Base-by-base conservation (phyloP, 64 coral and sea anemone genomes). In the Orbicella faveolata region DNA sequence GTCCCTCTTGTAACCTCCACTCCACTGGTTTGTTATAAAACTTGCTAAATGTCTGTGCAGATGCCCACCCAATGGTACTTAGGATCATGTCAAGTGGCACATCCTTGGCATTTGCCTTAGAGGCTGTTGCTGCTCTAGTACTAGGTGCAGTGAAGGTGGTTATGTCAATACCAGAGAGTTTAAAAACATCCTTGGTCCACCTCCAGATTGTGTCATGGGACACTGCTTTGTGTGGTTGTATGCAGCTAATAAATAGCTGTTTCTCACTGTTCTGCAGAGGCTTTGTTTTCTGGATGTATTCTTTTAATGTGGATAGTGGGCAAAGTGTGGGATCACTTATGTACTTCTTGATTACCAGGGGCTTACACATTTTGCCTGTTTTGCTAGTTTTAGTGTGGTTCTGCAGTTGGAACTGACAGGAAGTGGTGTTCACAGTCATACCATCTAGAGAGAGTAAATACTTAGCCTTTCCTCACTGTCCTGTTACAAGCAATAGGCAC, bases 371-470 rank as follows among this genome's bases (percentile, higher is more conserved):
- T 78, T 57, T 51, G 74, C 54, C 75, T 34, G 87, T 74, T 78
- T 73, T 89, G 87, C 74, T 89, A n/a, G 75, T 89, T 75, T 79
- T 89, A 3, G 87, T 89, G 34, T 89, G 76, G 26, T 79, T 55
- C 41, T 48, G 61, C 74, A 89, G 63, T 78, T 75, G 48, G 52
- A 89, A 89, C 64, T 89, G 74, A 79, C 34, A 59, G 57, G 57
- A 67, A 61, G 59, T 79, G 74, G 26, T 44, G 76, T 79, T 78
- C 54, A 74, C 33, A 89, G 74, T 51, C 87, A 73, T 76, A 34
- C 74, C 52, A 78, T 34, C 41, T 6, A 48, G 6, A 6, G 41
- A 3, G 41, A 48, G 41, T 48, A 48, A 48, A 6, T 48, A 2
- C 6, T 6, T 48, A 48, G 41, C 4, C 41, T 3, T 3, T 48